Conservation (phyloP, 2,113 vertebrate species). For the Anolis carolinensis region DNA sequence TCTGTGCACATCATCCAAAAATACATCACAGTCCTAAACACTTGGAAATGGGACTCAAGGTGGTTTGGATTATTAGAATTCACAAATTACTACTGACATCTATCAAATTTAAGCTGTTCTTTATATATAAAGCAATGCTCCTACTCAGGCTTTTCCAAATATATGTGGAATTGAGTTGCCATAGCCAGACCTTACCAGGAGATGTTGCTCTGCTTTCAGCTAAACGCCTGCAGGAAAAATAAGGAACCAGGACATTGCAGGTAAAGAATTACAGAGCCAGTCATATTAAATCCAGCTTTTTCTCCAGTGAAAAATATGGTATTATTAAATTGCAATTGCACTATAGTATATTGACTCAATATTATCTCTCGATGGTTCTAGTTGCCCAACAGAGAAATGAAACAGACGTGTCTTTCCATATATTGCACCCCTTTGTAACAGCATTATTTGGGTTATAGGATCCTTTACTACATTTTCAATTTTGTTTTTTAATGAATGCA, state of each 20-base stretch:
- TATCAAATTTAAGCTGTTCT: neutral
- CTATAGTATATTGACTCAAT: neutral
- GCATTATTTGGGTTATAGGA: neutral
- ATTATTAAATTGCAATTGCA: accelerated
- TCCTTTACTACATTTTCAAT: neutral
- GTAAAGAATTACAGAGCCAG: conserved; percentile 2
- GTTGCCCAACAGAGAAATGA: neutral
- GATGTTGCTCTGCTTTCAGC: conserved; percentile 72
- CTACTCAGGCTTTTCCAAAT: neutral
- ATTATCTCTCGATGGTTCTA: neutral
- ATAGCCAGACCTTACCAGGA: conserved; percentile 62
- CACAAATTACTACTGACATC: neutral
- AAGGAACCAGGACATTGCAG: neutral
- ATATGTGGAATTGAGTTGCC: conserved; percentile 45
- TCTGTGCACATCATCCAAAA: no score
- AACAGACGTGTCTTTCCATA: neutral
- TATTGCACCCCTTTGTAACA: neutral
- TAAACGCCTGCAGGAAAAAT: conserved; percentile 42
- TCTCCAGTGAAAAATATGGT: accelerated
- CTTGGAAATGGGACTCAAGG: no score
- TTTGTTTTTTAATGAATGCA: neutral
- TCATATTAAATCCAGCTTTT: accelerated
- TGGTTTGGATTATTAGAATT: neutral
- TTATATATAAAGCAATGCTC: accelerated
- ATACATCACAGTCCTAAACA: no score